Conservation (phyloP, 2,113 vertebrate genomes). For the Apeltes quadracus region DNA sequence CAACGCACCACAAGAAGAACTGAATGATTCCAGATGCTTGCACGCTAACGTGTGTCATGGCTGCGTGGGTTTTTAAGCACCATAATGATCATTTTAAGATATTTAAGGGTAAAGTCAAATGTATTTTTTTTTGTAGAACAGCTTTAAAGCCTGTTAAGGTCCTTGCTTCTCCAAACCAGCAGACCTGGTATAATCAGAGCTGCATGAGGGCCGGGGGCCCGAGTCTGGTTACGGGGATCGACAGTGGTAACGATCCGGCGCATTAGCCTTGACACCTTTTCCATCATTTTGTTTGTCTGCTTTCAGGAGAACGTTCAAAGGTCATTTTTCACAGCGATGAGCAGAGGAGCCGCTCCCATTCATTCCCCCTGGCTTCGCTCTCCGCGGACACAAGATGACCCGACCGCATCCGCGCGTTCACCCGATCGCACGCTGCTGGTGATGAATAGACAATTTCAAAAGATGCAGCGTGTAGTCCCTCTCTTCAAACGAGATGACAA, state of each 20-base stretch:
- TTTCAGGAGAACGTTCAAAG: slow-evolving; percentile 48
- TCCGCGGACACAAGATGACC: slow-evolving; percentile 42
- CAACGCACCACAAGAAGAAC: slow-evolving; percentile 15
- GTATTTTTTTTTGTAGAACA: slow-evolving; percentile 47
- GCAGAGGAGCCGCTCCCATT: slow-evolving; percentile 3
- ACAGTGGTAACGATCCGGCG: slow-evolving; percentile 56
- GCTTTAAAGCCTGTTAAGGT: slow-evolving; percentile 57
- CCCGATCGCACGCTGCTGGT: neutral
- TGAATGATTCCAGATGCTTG: slow-evolving; percentile 64
- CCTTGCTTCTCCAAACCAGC: slow-evolving; percentile 52
- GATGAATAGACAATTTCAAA: slow-evolving; percentile 14
- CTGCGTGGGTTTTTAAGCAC: slow-evolving; percentile 32
- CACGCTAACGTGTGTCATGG: slow-evolving; percentile 24
- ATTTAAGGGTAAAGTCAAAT: slow-evolving; percentile 33
- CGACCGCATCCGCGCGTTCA: slow-evolving; percentile 42
- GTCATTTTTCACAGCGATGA: slow-evolving; percentile 58
- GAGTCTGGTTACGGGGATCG: slow-evolving; percentile 59
- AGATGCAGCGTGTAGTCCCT: neutral
- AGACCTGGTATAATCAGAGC: slow-evolving; percentile 56
- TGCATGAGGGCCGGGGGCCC: slow-evolving; percentile 58
- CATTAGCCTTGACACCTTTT: slow-evolving; percentile 59
- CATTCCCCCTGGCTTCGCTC: slow-evolving; percentile 27
- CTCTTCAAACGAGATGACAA: slow-evolving; percentile 3
- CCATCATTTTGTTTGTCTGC: slow-evolving; percentile 66
- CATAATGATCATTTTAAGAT: slow-evolving; percentile 45